Percentiles rank a stretch among this genome's conserved stretches.
These are phyloP conservation scores for Microcebus lehilahytsara DNA, from an alignment of 2,113 vertebrate species.

Conservation along the genomic window DNA sequence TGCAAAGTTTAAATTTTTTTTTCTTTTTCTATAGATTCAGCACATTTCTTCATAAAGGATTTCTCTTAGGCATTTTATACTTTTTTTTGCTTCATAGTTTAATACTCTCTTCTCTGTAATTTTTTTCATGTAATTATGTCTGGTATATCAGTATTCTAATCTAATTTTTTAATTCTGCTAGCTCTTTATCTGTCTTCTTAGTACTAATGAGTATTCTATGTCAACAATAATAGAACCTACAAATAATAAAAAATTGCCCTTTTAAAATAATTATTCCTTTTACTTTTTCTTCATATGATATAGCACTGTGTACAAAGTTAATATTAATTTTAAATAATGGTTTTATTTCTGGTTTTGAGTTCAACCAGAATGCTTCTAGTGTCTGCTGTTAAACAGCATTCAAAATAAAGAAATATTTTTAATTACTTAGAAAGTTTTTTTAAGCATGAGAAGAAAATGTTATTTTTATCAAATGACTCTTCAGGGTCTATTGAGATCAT, in stretches of 20 bases:
- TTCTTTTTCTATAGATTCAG: background rate
- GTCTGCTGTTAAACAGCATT: background rate
- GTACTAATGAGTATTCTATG: background rate
- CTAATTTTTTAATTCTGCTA: background rate
- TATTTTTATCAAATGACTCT: constrained; percentile 25
- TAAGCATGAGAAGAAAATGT: background rate
- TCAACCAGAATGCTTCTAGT: background rate
- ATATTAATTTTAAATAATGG: background rate
- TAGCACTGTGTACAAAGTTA: background rate
- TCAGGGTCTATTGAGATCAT: background rate
- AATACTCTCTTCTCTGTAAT: background rate
- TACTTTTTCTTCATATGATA: background rate
- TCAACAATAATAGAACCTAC: background rate
- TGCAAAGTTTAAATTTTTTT: background rate
- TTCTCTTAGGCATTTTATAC: background rate
- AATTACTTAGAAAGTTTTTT: background rate
- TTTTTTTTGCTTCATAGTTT: background rate
- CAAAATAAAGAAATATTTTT: background rate
- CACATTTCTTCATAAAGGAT: background rate
- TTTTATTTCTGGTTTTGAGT: constrained; percentile 1
- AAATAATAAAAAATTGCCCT: background rate
- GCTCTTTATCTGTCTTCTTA: background rate
- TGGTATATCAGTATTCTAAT: background rate
- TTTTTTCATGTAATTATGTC: background rate
- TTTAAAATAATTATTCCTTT: background rate